Evolutionary conservation across 35 echinoderm and acorn worm species (phyloP), one percentile per base, ranked within the genome.

Genomic region (Lytechinus variegatus): DNA sequence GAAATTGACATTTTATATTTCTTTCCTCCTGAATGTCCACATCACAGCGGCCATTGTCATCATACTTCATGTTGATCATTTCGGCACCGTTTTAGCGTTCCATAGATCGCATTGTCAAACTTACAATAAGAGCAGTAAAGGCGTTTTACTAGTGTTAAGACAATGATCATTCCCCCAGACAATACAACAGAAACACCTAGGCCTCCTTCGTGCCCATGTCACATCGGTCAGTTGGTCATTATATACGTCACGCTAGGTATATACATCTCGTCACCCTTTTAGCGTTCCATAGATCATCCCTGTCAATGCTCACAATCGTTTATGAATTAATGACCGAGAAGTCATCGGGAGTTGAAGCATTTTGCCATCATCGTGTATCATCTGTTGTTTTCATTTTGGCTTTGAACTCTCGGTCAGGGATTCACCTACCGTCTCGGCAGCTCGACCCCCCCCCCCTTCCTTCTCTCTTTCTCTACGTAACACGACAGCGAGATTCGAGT

Each of bases 311-410:
- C n/a, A 79, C 66, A 79, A n/a, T 79, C 19, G 66, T 79, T 79
- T n/a, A 79, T 79, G 66, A 79, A 79, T 58, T 58, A 58, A 79
- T 79, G 66, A 79, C 66, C 66, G 66, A 79, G 66, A 79, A 79
- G 66, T 79, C 66, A 79, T 19, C 66, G 16, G n/a, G 66, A 79
- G 66, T 79, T 79, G 66, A 79, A 24, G 66, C 66, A 79, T 24
- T 19, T 79, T 24, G 21, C 33, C 66, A 79, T 79, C 66, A 79
- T 79, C 21, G 21, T 44, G 33, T 79, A 19, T 79, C 66, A 79
- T 79, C 66, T 79, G 66, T 79, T 79, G 66, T 79, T 79, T 79
- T 79, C 66, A 79, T 79, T 79, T 79, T n/a, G 66, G 66, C 66
- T 16, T 79, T 79, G 66, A 79, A 79, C 66, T 79, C 66, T 79